A percentile compares a stretch with the other conserved stretches of the same genome.
phyloP scores from a whole-genome alignment of 2,113 vertebrate species.

The Scopus umbretta region DNA sequence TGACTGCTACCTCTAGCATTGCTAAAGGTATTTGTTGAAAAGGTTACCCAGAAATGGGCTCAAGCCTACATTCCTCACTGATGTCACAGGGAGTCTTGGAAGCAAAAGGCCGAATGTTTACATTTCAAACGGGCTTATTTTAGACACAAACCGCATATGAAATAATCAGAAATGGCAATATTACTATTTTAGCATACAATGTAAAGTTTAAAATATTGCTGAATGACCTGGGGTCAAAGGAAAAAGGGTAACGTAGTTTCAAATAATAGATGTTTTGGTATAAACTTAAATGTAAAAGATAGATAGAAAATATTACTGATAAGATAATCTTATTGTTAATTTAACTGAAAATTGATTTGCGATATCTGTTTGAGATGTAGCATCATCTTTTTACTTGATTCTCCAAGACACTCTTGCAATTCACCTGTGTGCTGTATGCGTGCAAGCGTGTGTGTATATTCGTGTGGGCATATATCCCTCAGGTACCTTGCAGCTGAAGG shows the following conservation, averaged over 20 bases:
- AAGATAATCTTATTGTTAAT: background rate
- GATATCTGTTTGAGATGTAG: background rate
- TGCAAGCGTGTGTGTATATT: background rate
- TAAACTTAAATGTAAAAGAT: background rate
- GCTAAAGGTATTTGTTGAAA: constrained; percentile 32
- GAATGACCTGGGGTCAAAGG: background rate
- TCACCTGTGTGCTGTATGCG: background rate
- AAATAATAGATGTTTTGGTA: background rate
- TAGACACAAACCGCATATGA: background rate
- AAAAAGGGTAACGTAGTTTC: background rate
- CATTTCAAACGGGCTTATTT: background rate
- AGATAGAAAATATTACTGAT: background rate
- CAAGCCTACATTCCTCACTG: constrained; percentile 4
- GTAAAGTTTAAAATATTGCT: background rate
- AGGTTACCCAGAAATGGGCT: background rate
- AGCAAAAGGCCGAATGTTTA: background rate
- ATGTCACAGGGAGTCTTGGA: background rate
- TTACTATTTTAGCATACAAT: background rate
- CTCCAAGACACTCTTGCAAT: background rate
- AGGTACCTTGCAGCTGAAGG: background rate
- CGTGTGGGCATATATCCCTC: background rate
- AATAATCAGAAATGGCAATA: background rate
- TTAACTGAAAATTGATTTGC: background rate
- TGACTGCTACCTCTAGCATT: background rate
- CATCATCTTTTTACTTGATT: background rate